Base-by-base conservation (phyloP, 2,797 vertebrate genomes). In the Myripristis murdjan region DNA sequence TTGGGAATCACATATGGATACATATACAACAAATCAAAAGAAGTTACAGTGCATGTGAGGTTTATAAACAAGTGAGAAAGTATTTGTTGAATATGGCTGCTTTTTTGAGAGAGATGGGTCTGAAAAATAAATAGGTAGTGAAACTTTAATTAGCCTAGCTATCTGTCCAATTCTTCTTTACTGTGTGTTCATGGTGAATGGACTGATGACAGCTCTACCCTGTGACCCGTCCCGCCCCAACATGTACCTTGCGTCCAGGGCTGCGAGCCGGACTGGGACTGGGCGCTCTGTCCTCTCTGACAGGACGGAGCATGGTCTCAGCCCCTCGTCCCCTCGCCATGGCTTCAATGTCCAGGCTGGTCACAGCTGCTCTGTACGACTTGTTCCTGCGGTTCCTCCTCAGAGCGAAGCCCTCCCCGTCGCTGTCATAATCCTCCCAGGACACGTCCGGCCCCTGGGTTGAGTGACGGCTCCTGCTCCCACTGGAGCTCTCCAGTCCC, bases 331-430 rank as follows among this genome's bases (percentile, higher is more conserved):
- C 76, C 2, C 18, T 22, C 0, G 52, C 44, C 1, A 92, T 85
- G 0, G 78, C 28, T 0, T 82, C 81, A 1, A 87, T 67, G 41
- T 90, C 88, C 33, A 80, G 79, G 16, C 91, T 94, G 76, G 93
- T 95, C 90, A 99, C 94, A 16, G 98, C 98, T 0, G 91, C 96
- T 0, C 96, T 93, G 89, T 99, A 99, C 0, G 97, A 99, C 84
- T 94, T 96, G 89, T 96, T 99, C 84, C 98, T 93, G 55, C 97
- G 93, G 81, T 97, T 98, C 20, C 96, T 94, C 52, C 92, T 93
- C 60, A 96, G 77, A 1, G 60, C 4, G 0, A 91, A 93, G 0
- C 91, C 91, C 0, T 90, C 83, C 0, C 89, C 93, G 0, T 97
- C 97, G 4, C 83, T 93, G 68, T 97, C 95, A 2, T 93, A 94